Base-by-base conservation (phyloP, 2,888 invertebrate genomes). In the Cabera pusaria region DNA sequence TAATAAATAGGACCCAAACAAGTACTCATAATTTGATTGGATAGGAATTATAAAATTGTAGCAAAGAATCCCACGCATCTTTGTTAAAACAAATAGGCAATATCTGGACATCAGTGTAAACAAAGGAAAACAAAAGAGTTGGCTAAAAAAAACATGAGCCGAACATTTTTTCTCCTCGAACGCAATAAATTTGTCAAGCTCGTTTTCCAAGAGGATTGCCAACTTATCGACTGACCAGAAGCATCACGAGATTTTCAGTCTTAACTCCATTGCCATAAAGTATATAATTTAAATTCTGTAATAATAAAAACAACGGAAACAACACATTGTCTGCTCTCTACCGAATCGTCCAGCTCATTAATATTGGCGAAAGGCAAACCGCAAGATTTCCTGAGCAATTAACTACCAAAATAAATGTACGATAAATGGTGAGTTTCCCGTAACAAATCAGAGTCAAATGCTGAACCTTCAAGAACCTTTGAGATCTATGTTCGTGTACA, bases 361-460 rank as follows among this genome's bases (percentile, higher is more conserved):
- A 74, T 81, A 69, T 62, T 67, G 71, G 67, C 56, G 57, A 54
- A 66, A 59, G 77, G 74, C 60, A 63, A 71, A 70, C 77, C 80
- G 57, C 62, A 64, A 62, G 69, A 77, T 79, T 74, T 72, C 71
- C 76, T 69, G 58, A 60, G 68, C 80, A 74, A 80, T 79, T 80
- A 80, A 80, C 76, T 74, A 71, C 68, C 59, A 56, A 64, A 70
- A 65, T 57, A 46, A 66, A 17, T 68, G 57, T 63, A 68, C 71
- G 66, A 75, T 82, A 81, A 76, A 81, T 83, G 72, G 57, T 58
- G 68, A 74, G 64, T 78, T 78, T 76, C 72, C 68, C 74, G 73
- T 68, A 76, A 79, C 83, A 83, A 83, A 83, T 82, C 79, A 78
- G 72, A 70, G 70, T 61, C 62, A 68, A 64, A 68, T 63, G 68